Conservation (phyloP, 2,888 invertebrate species). For the Lordiphosa andalusiaca region DNA sequence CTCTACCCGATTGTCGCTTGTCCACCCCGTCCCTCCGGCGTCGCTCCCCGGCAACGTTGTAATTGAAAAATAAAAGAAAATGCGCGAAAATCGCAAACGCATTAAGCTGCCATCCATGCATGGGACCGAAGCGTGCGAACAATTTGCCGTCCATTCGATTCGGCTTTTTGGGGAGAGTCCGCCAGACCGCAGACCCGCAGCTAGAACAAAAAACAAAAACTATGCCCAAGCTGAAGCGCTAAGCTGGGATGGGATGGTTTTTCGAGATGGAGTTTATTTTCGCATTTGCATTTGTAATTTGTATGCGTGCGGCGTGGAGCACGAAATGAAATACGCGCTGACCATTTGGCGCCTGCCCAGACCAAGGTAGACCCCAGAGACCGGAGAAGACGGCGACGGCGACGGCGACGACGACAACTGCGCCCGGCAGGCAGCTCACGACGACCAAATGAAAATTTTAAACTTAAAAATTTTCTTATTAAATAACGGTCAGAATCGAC, state of each 20-base stretch:
- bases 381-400: constrained; percentile 30
- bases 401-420: neutral
- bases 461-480: constrained; percentile 66
- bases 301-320: constrained; percentile 62
- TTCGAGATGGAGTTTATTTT: constrained; percentile 13
- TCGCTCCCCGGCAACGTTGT: constrained; percentile 24
- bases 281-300: constrained; percentile 55
- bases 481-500: constrained; percentile 65
- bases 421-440: constrained; percentile 36
- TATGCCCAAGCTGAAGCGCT: neutral
- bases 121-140: constrained; percentile 66
- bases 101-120: constrained; percentile 41
- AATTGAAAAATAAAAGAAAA: constrained; percentile 50
- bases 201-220: neutral
- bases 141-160: constrained; percentile 63
- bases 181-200: too few relatives aligned
- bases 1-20: constrained; percentile 1
- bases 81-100: constrained; percentile 64
- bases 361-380: constrained; percentile 31
- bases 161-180: constrained; percentile 24
- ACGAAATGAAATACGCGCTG: constrained; percentile 53
- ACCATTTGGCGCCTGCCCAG: constrained; percentile 63
- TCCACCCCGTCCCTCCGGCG: neutral
- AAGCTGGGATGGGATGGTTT: constrained; percentile 10
- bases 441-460: constrained; percentile 56